phyloP scores from a whole-genome alignment of 2,113 vertebrate genomes.

The Hemibagrus wyckioides region DNA sequence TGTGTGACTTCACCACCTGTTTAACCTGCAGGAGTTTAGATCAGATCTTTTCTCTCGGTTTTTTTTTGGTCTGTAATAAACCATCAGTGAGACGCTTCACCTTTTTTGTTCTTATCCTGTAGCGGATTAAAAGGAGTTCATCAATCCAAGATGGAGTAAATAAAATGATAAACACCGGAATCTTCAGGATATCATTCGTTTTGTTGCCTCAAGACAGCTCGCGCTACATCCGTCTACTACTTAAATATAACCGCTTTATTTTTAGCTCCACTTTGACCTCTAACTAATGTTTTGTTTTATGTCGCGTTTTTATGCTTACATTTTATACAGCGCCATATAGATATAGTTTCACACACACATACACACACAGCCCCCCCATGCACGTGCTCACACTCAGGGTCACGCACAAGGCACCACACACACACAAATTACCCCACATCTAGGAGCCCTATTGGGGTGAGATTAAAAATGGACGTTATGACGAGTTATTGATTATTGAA shows the following conservation, averaged over 20 bases:
- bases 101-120: not conserved
- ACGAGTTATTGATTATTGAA: not conserved
- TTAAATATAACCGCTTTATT: not conserved
- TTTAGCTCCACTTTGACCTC: too few species aligned
- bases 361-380: not conserved
- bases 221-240: not conserved
- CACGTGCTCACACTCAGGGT: conserved; percentile 6
- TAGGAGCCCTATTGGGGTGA: not conserved
- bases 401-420: not conserved
- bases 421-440: not conserved
- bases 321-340: too few species aligned
- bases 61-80: too few species aligned
- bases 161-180: not conserved
- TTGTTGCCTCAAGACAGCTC: not conserved
- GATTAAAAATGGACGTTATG: not conserved
- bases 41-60: not conserved
- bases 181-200: not conserved
- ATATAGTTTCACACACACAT: not conserved
- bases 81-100: not conserved
- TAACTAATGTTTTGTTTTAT: too few species aligned
- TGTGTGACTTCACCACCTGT: not conserved
- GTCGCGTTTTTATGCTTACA: too few species aligned
- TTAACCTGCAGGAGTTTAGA: not conserved
- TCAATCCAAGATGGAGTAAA: not conserved
- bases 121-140: not conserved